Base-by-base conservation (phyloP, 2,113 vertebrate genomes). In the Colinus virginianus region DNA sequence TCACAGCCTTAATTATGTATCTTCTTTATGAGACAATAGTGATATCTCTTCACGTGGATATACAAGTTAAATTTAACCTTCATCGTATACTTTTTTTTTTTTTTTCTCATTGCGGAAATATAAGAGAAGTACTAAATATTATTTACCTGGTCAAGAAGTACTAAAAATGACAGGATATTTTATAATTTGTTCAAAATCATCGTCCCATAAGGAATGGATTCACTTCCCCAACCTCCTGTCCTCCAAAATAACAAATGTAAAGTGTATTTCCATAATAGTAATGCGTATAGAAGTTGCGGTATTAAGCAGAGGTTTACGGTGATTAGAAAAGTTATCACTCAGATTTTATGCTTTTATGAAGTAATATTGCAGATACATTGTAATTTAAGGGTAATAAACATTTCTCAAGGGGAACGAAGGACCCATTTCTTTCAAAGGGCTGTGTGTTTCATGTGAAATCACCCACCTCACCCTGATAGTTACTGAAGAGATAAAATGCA, bases 11-110 rank as follows among this genome's bases (percentile, higher is more conserved):
- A 94, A 68, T 49, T 90, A 81, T 89, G 95, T 89, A 93, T 84
- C 84, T 95, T 93, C 81, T 95, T 85, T 92, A 83, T 87, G 78
- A 92, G 79, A 92, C 84, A 90, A 82, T 36, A 83, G 71, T 85
- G 89, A 77, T 94, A 77, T 70, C 79, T 91, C 51, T 94, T 78
- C 84, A 88, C 16, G 9, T 71, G 56, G 56, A 56, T 25, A 51
- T 77, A 77, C 46, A 83, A 51, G n/a, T 85, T 92, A 68, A 87
- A 90, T 95, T 93, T 92, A 90, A 94, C 84, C 87, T 94, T 95
- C 89, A 83, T 51, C 55, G 13, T 61, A 7, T 40, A 48, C 58
- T 87, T 7, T 9, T 67, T 75, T 7, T 9, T 67, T 75, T 83
- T 58, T 68, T 93, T 70, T 40, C 38, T 87, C 88, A 21, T 40